Evolutionary conservation across 2,113 vertebrate genomes (phyloP).

Genomic region (Peromyscus leucopus): DNA sequence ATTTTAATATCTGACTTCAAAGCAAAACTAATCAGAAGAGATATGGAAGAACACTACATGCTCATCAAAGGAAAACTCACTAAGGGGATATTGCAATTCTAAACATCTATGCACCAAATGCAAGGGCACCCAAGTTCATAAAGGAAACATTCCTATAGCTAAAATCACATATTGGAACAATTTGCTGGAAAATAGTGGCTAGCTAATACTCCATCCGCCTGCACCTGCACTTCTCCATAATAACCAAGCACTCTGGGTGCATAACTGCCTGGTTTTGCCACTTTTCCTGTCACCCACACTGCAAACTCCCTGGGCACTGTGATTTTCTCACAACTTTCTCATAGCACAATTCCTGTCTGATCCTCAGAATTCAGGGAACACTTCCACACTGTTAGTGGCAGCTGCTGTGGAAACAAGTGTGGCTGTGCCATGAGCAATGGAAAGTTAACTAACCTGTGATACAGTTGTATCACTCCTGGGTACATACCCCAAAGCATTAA

Average conservation of each 20-base stretch:
- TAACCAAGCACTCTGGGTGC: neutral
- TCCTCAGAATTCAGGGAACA: neutral
- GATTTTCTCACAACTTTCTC: neutral
- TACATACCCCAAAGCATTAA: neutral
- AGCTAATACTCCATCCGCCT: neutral
- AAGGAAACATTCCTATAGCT: neutral
- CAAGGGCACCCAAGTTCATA: constrained; percentile 22
- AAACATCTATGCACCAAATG: neutral
- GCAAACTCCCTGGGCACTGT: neutral
- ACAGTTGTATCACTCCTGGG: neutral
- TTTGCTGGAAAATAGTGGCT: neutral
- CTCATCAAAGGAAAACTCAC: neutral
- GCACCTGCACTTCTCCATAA: neutral
- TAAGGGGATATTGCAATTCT: neutral
- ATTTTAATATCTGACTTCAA: constrained; percentile 24
- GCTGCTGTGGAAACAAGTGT: neutral
- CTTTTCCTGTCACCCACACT: neutral
- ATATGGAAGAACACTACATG: neutral
- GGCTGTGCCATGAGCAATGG: neutral
- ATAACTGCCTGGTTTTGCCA: neutral
- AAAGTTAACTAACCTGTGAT: neutral
- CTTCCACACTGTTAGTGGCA: too few species aligned
- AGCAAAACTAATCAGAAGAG: constrained; percentile 26
- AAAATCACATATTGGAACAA: neutral
- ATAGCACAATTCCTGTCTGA: neutral